These are phyloP conservation scores for Deilephila porcellus DNA, from an alignment of 2,888 invertebrate species.

Conservation along the genomic window DNA sequence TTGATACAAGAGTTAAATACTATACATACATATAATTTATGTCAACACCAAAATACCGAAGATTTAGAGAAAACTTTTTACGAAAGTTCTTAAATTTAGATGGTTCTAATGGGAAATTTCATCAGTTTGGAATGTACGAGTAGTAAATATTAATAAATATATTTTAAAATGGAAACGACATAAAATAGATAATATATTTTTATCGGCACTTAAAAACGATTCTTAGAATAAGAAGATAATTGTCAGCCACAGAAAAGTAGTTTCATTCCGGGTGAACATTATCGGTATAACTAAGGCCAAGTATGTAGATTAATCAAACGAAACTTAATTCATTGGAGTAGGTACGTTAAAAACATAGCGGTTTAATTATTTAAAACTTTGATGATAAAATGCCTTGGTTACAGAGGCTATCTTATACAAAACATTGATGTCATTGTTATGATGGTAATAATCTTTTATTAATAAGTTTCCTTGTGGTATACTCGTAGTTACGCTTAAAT, in stretches of 20 bases:
- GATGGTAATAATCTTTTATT: slow-evolving; percentile 47
- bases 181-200: no score
- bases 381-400: slow-evolving; percentile 55
- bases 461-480: slow-evolving; percentile 36
- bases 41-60: no score
- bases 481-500: not conserved
- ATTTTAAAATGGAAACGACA: no score
- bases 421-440: slow-evolving; percentile 62
- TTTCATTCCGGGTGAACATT: not conserved
- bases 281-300: slow-evolving; percentile 28
- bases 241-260: not conserved
- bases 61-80: no score
- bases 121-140: no score
- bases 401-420: slow-evolving; percentile 66
- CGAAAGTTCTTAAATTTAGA: no score
- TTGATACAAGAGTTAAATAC: no score
- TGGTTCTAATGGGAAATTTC: no score
- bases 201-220: not conserved
- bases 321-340: slow-evolving; percentile 48
- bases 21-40: no score
- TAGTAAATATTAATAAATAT: no score
- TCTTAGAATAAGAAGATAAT: not conserved
- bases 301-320: slow-evolving; percentile 42
- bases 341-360: slow-evolving; percentile 49
- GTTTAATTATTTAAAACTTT: slow-evolving; percentile 55